phyloP scores from a whole-genome alignment of 1,140 invertebrate species.

The Bilobella aurantiaca region DNA sequence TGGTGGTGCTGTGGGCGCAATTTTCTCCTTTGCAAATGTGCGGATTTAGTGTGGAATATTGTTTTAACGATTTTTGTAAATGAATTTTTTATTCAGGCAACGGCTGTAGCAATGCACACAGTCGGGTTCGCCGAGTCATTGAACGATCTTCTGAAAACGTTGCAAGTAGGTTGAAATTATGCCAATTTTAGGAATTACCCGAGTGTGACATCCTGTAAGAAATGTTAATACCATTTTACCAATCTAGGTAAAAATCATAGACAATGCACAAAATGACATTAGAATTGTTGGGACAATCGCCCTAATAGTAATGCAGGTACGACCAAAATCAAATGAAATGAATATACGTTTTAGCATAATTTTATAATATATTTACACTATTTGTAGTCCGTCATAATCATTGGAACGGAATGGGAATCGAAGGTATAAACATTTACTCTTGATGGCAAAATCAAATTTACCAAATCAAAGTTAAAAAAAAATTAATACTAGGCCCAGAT shows the following conservation, averaged over 20 bases:
- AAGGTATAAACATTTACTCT: conserved; percentile 32
- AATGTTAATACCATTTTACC: background rate
- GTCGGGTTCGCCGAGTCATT: conserved; percentile 59
- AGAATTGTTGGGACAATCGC: conserved; percentile 41
- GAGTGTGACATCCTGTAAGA: too few relatives aligned
- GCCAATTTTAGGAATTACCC: too few relatives aligned
- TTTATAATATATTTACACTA: background rate
- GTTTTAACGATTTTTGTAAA: too few relatives aligned
- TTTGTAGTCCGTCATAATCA: conserved; percentile 40
- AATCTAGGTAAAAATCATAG: conserved; percentile 36
- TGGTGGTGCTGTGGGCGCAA: conserved; percentile 46
- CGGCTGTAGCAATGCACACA: conserved; percentile 57
- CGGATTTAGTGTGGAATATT: too few relatives aligned
- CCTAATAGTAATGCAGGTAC: conserved; percentile 36
- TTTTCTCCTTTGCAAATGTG: conserved; percentile 49
- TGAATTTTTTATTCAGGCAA: conserved; percentile 37
- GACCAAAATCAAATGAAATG: too few relatives aligned
- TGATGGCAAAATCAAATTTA: conserved; percentile 5
- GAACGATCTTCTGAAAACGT: conserved; percentile 36
- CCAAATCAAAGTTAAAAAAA: too few relatives aligned
- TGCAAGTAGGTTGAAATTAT: conserved; percentile 31
- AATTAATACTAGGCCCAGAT: conserved; percentile 48
- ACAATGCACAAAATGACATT: conserved; percentile 41
- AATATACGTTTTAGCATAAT: too few relatives aligned
- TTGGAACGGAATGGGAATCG: conserved; percentile 42